phyloP scores from a whole-genome alignment of 2,797 vertebrate genomes.

The Aldrovandia affinis region DNA sequence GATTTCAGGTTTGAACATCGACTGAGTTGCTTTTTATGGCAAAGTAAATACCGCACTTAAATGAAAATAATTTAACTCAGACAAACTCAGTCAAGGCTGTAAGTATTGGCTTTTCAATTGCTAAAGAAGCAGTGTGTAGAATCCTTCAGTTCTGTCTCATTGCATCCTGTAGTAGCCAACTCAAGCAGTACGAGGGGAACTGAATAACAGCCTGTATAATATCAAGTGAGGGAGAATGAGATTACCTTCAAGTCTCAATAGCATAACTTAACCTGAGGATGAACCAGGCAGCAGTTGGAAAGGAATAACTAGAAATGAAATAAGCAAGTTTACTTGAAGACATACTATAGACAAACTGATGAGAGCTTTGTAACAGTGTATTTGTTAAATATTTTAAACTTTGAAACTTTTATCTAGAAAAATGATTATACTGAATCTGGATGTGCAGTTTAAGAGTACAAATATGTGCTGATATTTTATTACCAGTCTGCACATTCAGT shows the following conservation, averaged over 20 bases:
- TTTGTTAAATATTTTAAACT: not conserved
- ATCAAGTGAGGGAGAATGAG: not conserved
- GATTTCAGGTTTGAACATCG: constrained; percentile 28
- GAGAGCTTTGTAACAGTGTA: not conserved
- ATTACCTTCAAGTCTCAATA: not conserved
- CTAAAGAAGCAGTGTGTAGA: not conserved
- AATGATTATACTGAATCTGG: not conserved
- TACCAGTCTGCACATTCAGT: not conserved
- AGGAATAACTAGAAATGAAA: not conserved
- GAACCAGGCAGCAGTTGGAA: not conserved
- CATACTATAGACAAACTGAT: not conserved
- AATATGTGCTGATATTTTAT: not conserved
- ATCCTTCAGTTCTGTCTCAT: not conserved
- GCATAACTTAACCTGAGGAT: not conserved
- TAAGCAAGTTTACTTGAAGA: too few species aligned
- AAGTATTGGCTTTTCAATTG: constrained; percentile 11
- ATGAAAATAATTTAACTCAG: constrained; percentile 29
- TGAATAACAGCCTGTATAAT: constrained; percentile 3
- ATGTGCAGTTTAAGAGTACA: not conserved
- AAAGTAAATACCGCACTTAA: constrained; percentile 26
- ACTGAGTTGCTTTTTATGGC: constrained; percentile 27
- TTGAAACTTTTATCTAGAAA: not conserved
- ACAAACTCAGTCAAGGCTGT: constrained; percentile 15
- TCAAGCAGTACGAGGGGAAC: not conserved
- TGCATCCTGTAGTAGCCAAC: not conserved